A percentile compares a stretch with the other conserved stretches of the same genome.
phyloP scores from a whole-genome alignment of 2,888 invertebrate species.

The Drosophila helvetica region DNA sequence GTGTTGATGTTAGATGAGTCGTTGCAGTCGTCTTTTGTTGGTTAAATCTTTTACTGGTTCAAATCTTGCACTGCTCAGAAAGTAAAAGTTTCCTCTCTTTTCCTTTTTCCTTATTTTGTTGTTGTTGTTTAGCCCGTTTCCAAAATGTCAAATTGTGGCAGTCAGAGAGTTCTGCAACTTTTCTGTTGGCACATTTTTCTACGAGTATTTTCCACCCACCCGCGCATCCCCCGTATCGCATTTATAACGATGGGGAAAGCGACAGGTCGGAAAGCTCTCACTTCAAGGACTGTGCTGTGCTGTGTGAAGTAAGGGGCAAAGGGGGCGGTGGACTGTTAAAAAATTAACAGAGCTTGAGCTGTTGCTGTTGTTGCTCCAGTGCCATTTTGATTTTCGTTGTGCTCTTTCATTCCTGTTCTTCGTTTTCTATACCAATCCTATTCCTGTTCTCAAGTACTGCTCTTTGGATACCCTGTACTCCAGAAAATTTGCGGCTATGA shows the following conservation, averaged over 20 bases:
- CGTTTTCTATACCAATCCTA: constrained; percentile 25
- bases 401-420: neutral
- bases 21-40: no score
- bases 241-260: constrained; percentile 36
- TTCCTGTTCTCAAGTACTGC: constrained; percentile 10
- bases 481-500: no score
- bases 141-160: constrained; percentile 43
- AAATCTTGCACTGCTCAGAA: constrained; percentile 26
- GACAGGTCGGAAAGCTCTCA: constrained; percentile 37
- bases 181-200: constrained; percentile 6
- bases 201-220: neutral
- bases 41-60: constrained; percentile 9
- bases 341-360: constrained; percentile 67
- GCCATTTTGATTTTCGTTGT: constrained; percentile 35
- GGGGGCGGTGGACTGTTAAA: constrained; percentile 54
- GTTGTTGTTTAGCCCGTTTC: constrained; percentile 24
- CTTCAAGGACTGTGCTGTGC: constrained; percentile 4
- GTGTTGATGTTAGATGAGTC: no score
- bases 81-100: constrained; percentile 33
- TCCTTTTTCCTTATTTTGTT: neutral
- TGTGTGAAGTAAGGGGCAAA: constrained; percentile 35
- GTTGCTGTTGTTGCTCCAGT: constrained; percentile 36
- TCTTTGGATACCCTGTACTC: neutral
- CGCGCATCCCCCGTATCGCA: neutral
- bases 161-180: constrained; percentile 40